A percentile compares a stretch with the other conserved stretches of the same genome.
Conservation (phyloP, 2,888 invertebrate genomes). For the Neria commutata region DNA sequence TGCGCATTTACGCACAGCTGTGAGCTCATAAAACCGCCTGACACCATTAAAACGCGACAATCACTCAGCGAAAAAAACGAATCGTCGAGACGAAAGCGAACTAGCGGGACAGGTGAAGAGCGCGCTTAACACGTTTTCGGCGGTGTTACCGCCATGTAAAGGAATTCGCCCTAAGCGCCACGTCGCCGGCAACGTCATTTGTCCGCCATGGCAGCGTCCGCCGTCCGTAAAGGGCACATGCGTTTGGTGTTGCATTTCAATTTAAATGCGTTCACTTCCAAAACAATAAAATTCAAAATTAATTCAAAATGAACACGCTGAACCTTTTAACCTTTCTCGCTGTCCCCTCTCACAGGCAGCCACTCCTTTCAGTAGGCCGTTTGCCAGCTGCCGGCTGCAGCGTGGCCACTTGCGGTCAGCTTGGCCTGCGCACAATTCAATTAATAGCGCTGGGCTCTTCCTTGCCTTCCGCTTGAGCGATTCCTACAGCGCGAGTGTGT, state of each 20-base stretch:
- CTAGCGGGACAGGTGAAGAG: neutral
- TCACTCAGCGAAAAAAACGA: no score
- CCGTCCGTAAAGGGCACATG: neutral
- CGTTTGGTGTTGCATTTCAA: constrained; percentile 6
- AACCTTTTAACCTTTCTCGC: constrained; percentile 21
- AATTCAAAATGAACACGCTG: constrained; percentile 19
- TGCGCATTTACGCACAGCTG: no score
- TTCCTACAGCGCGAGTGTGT: neutral
- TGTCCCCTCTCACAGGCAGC: neutral
- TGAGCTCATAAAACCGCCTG: neutral
- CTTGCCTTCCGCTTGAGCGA: constrained; percentile 16
- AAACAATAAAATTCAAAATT: constrained; percentile 24
- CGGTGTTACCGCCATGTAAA: neutral
- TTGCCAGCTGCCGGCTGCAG: constrained; percentile 10
- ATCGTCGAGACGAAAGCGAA: no score
- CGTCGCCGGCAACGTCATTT: neutral
- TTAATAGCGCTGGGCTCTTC: constrained; percentile 8
- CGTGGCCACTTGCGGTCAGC: constrained; percentile 9
- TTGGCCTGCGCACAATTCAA: constrained; percentile 23
- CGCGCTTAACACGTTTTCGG: no score
- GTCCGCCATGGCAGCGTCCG: constrained; percentile 1
- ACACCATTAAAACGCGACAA: neutral
- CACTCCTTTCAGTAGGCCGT: neutral
- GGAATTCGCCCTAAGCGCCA: constrained; percentile 8
- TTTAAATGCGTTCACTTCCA: constrained; percentile 21